Percentiles rank a stretch among this genome's conserved stretches.
phyloP scores from a whole-genome alignment of 1,140 invertebrate species.

The Neodiprion virginianus region DNA sequence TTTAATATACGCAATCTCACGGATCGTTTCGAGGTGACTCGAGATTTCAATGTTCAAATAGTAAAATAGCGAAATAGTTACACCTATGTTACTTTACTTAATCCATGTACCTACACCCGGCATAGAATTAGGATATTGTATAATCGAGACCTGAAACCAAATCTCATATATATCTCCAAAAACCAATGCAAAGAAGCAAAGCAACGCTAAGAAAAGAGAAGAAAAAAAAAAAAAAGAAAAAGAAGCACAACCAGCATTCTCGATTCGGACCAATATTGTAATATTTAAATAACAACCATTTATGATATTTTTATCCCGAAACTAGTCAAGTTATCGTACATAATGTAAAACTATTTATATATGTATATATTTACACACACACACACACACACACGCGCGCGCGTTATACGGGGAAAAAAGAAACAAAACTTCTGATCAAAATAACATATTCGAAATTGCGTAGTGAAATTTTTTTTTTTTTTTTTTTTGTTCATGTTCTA shows the following conservation, averaged over 20 bases:
- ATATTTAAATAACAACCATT: constrained; percentile 18
- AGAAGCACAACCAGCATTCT: background rate
- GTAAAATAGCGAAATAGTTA: background rate
- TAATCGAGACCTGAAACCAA: background rate
- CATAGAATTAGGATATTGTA: constrained; percentile 15
- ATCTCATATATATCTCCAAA: background rate
- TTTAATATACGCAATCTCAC: too few species aligned
- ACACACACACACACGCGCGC: background rate
- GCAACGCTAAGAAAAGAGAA: background rate
- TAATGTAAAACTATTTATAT: constrained; percentile 7
- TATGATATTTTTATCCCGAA: constrained; percentile 18
- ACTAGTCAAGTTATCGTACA: background rate
- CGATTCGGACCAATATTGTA: constrained; percentile 14
- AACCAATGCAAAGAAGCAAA: background rate
- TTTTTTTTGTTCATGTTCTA: too few species aligned
- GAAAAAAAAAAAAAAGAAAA: background rate
- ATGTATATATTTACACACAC: constrained; percentile 14
- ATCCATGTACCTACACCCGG: constrained; percentile 15
- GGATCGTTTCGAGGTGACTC: background rate
- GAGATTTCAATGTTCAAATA: constrained; percentile 2
- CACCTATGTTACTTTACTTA: background rate
- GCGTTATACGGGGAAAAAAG: too few species aligned
- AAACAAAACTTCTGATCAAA: too few species aligned
- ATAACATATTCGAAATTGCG: too few species aligned
- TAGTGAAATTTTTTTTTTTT: too few species aligned